Evolutionary conservation across 2,888 invertebrate species (phyloP), one percentile per base, ranked within the genome.

Genomic region (Actias luna): DNA sequence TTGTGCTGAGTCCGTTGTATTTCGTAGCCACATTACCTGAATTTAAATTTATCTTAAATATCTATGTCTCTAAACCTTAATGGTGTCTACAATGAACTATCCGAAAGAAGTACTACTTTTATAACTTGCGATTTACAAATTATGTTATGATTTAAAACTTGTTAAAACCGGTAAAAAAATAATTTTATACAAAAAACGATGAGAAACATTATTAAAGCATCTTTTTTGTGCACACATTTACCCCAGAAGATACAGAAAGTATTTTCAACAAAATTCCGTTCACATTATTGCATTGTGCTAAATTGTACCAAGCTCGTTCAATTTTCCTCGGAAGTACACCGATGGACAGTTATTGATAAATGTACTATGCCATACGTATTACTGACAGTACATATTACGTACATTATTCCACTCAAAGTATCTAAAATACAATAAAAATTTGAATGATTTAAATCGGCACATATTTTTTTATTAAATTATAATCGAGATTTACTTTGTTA

Each of bases 1-100:
- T 57, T 94, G 94, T 0, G 95, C 94, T 69, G 94, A 93, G 65
- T 95, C 95, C 10, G 93, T 92, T 60, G 93, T 94, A 66, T 94
- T 94, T 42, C 95, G 89, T 60, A 95, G 87, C 95, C 95, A 95
- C 94, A 95, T 94, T 60, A 95, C 95, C 95, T 95, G 72, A 8
- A 64, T 35, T 60, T 33, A 66, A 63, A 39, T 55, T 14, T 31
- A 46, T 22, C 46, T 46, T 33, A 62, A n/a, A n/a, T 27, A 58
- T 25, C 2, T 31, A 39, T 18, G 16, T 57, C 4, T 36, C 18
- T 33, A 46, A n/a, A n/a, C n/a, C n/a, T n/a, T n/a, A n/a, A n/a
- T n/a, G n/a, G n/a, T n/a, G n/a, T n/a, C n/a, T n/a, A n/a, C n/a
- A n/a, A n/a, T n/a, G n/a, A n/a, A n/a, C n/a, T n/a, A n/a, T n/a